Evolutionary conservation across 2,888 invertebrate species (phyloP), one percentile per base, ranked within the genome.

Genomic region (Drosophila quinaria): DNA sequence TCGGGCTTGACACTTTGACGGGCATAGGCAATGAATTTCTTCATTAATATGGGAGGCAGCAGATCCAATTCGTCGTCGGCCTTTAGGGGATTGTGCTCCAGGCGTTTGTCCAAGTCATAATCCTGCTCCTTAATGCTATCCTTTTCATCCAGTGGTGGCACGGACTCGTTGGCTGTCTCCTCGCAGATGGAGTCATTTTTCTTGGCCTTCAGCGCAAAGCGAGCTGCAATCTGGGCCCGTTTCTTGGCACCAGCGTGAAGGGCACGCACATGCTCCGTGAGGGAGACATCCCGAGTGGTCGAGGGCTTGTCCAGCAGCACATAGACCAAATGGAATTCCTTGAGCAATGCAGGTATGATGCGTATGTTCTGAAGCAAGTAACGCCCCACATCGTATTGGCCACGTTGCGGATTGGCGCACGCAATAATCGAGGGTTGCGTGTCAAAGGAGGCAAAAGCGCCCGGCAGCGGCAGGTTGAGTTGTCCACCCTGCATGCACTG

Each of bases 401-500:
- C 98, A 17, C 96, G 96, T 0, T 95, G 94, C 3, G 98, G 98
- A 94, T 99, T 99, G 3, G 98, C 98, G 5, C 98, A 98, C 35
- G 98, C 98, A 49, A 99, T 93, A 25, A 99, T 95, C 0, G 97
- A 96, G 0, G 97, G 96, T 55, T 97, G 94, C 0, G 97, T 96
- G 22, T 97, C 96, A 49, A 98, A 93, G 59, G 96, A 96, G 91
- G 96, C 96, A 46, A 97, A 95, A 17, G 97, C 95, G 5, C 97
- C 97, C n/a, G 97, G 96, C 92, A 98, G 97, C 1, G 98, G 97
- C 59, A 98, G 95, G 90, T 97, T 97, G 41, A 98, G 96, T 51
- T 96, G 95, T 81, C 98, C 96, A 89, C 98, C 98, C 91, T 99
- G 98, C 98, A 99, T 98, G 0, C 97, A 97, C 93, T 99, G 98